Evolutionary conservation across 2,888 invertebrate species (phyloP).

Genomic region (Catocala nupta): DNA sequence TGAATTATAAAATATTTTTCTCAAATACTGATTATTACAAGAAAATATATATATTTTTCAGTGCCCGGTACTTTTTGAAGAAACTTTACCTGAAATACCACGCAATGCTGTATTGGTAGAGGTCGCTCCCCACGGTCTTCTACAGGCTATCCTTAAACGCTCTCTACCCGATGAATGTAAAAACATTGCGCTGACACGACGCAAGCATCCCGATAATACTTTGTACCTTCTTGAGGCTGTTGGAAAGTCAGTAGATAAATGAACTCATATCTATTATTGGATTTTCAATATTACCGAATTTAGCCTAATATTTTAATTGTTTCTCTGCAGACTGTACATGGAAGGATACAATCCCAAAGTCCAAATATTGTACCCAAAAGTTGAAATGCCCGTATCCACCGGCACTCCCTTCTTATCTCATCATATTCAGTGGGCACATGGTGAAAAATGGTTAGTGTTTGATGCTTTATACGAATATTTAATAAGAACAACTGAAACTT

Average conservation of each 20-base stretch:
- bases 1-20: too few relatives aligned
- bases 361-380: conserved; percentile 90
- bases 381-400: conserved; percentile 93
- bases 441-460: conserved; percentile 86
- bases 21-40: too few relatives aligned
- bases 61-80: conserved; percentile 92
- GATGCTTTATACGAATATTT: too few relatives aligned
- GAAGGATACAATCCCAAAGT: conserved; percentile 91
- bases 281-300: too few relatives aligned
- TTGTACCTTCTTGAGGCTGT: conserved; percentile 87
- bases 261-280: too few relatives aligned
- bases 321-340: conserved; percentile 89
- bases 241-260: conserved; percentile 84
- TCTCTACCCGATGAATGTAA: conserved; percentile 89
- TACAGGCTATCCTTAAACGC: conserved; percentile 94
- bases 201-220: conserved; percentile 88
- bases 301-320: background rate
- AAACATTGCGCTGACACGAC: conserved; percentile 91
- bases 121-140: conserved; percentile 95
- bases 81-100: conserved; percentile 92
- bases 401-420: conserved; percentile 94
- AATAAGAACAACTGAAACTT: too few relatives aligned
- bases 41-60: conserved; percentile 33
- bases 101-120: conserved; percentile 93
- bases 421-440: conserved; percentile 94